Conservation (phyloP, 2,113 vertebrate genomes). For the Pipra filicauda region DNA sequence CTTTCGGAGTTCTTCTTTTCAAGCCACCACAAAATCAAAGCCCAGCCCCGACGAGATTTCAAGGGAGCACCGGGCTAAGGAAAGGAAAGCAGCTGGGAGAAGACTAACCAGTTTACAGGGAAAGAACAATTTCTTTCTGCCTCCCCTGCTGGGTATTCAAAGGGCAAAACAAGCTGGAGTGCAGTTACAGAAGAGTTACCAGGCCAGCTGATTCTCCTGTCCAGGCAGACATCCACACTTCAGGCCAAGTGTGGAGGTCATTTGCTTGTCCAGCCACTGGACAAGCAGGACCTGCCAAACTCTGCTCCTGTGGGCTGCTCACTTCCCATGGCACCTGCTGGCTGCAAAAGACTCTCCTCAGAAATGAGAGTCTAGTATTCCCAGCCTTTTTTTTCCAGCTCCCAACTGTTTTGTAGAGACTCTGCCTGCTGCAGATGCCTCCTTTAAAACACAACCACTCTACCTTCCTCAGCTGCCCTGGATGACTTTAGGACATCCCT, state of each 20-base stretch:
- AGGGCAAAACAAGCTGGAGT: background rate
- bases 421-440: background rate
- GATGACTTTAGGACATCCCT: background rate
- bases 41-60: background rate
- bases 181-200: background rate
- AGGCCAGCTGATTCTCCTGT: background rate
- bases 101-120: background rate
- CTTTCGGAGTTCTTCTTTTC: background rate
- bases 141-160: background rate
- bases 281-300: background rate
- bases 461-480: background rate
- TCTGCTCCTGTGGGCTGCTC: background rate
- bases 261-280: background rate
- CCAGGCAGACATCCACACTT: background rate
- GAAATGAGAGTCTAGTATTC: accelerated
- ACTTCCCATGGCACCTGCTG: background rate
- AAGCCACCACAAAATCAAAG: background rate
- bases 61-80: background rate
- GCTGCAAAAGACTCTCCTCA: background rate
- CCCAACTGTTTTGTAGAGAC: background rate
- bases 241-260: background rate
- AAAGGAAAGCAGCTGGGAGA: background rate
- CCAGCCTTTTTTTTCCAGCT: background rate
- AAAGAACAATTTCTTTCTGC: background rate
- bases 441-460: background rate